Evolutionary conservation across 2,113 vertebrate species (phyloP), one percentile per base, ranked within the genome.

Genomic region (Tachysurus fulvidraco): DNA sequence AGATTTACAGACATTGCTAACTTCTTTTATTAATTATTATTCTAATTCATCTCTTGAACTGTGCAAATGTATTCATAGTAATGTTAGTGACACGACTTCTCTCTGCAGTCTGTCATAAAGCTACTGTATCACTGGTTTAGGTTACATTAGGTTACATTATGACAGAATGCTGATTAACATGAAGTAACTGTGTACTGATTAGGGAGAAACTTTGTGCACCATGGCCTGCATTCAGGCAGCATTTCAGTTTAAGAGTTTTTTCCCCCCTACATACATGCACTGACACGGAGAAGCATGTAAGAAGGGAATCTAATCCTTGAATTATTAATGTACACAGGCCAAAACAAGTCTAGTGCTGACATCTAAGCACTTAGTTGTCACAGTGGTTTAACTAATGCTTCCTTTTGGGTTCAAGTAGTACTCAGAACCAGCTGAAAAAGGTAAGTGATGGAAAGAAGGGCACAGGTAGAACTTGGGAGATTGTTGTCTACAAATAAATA

Each of bases 331-430:
- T 41, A 41, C 30, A 50, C 83, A 85, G 60, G 64, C 60, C 60
- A 41, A 76, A 85, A 85, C 76, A 85, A 82, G 87, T 80, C 76
- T 10, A 85, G 67, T 54, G 60, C 65, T 88, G 46, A 62, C 57
- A 55, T 36, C 64, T 74, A 88, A 85, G 46, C 55, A 79, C 65
- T 71, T 69, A 50, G 57, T 76, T 50, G 21, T 77, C 81, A 87
- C 81, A 67, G 81, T 87, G 73, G 71, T 36, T 78, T 55, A 78
- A 67, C 14, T 83, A 41, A 73, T 12, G 3, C 36, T 83, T 78
- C 64, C 25, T 52, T 71, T 83, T 74, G 2, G 54, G 69, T 83
- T 87, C 71, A 87, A 83, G 86, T 87, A 78, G 11, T 65, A 62
- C 55, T 78, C 11, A 55, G 46, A 83, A 83, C 69, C 86, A 83